phyloP scores from a whole-genome alignment of 2,797 vertebrate genomes.

The Vipera ursinii region DNA sequence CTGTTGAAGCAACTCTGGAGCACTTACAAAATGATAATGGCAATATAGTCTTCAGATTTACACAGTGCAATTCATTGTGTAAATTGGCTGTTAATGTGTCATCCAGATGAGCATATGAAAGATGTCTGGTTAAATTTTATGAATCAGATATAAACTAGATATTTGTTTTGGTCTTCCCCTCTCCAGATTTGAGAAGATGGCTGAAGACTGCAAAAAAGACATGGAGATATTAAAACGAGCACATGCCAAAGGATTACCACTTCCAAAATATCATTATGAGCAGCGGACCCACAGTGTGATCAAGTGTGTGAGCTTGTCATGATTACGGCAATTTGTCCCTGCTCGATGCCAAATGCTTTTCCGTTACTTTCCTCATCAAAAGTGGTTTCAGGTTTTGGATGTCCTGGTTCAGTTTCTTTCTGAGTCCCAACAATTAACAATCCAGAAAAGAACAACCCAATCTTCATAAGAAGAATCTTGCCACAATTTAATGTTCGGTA shows the following conservation, averaged over 20 bases:
- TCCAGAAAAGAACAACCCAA: background rate
- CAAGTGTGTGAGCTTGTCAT: constrained; percentile 73
- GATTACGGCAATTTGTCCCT: background rate
- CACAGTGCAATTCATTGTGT: background rate
- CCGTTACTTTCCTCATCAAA: background rate
- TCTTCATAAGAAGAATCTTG: background rate
- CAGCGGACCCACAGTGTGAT: constrained; percentile 83
- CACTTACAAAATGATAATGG: background rate
- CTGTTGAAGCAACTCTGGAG: background rate
- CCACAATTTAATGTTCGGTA: background rate
- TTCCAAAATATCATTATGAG: constrained; percentile 81
- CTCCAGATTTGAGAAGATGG: constrained; percentile 82
- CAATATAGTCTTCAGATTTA: background rate
- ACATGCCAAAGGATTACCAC: constrained; percentile 78
- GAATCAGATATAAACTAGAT: background rate
- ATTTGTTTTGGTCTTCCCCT: background rate
- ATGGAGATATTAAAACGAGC: constrained; percentile 83
- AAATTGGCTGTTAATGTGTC: background rate
- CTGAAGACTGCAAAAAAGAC: constrained; percentile 80
- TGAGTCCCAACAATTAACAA: background rate
- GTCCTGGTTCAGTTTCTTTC: background rate
- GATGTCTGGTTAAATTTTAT: background rate
- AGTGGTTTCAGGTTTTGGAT: background rate
- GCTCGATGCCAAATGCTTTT: background rate
- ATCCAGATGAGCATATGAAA: background rate